A percentile compares a stretch with the other conserved stretches of the same genome.
Evolutionary conservation across 2,113 vertebrate genomes (phyloP).

Genomic region (Grammomys dolichurus): DNA sequence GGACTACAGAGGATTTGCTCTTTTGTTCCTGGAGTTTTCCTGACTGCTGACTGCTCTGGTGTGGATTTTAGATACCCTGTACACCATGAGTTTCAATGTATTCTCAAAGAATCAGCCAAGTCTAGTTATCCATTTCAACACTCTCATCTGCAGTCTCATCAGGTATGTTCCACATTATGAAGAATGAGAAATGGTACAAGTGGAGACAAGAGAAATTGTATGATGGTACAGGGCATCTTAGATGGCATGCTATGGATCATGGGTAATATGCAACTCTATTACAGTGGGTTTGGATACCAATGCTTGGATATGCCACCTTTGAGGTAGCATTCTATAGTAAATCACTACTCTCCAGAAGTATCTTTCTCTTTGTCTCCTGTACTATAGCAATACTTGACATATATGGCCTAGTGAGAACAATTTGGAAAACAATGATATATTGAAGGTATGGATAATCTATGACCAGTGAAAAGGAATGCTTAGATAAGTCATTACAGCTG

Average conservation of each 20-base stretch:
- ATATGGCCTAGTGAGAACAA: not conserved
- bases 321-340: rapidly evolving
- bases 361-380: not conserved
- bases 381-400: not conserved
- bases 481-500: not conserved
- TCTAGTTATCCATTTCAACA: not conserved
- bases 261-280: not conserved
- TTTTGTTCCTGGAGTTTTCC: not conserved
- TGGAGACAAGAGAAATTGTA: not conserved
- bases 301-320: not conserved
- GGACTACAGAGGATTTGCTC: not conserved
- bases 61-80: not conserved
- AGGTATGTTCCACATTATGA: too few species aligned
- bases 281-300: not conserved
- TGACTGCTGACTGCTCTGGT: not conserved
- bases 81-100: not conserved
- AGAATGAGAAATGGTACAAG: not conserved
- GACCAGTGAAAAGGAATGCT: not conserved
- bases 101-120: not conserved
- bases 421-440: too few species aligned
- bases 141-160: not conserved
- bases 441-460: not conserved
- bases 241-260: not conserved
- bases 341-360: not conserved
- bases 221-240: not conserved